Evolutionary conservation across 2,113 vertebrate genomes (phyloP), one percentile per base, ranked within the genome.

Genomic region (Pseudorhombus dupliciocellatus): DNA sequence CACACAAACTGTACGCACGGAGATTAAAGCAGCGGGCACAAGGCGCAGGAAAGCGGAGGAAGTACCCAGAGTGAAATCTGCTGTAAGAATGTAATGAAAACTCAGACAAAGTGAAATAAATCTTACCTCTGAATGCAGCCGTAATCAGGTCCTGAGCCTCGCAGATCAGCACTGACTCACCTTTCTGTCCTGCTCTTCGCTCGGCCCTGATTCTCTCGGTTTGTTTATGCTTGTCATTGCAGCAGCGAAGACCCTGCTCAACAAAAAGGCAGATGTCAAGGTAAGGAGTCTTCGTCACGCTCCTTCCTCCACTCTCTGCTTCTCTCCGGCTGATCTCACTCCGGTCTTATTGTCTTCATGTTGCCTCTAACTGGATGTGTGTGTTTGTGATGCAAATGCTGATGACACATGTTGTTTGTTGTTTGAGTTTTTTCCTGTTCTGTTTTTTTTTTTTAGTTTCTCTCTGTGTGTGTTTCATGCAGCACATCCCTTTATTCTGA

Each of bases 231-330:
- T 83, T 87, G 56, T 85, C 70, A 66, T 80, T 88, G 64, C 88
- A 91, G 88, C 89, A 91, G 90, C 90, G 59, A 91, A 91, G 88
- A 84, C 83, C 30, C 70, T 92, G 80, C 91, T 92, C 74, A 92
- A 92, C 88, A 92, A 92, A 79, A 92, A 92, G 86, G 90, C 88
- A 28, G 91, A 92, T 53, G 91, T 92, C 37, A 92, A 92, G 91
- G 91, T 92, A 87, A 88, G 87, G 87, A 15, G 7, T 65, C 50
- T 20, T 44, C 50, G 21, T 44, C 54, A 21, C 5, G 24, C 30
- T 55, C 5, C 2, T 25, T 22, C n/a, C 21, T 60, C 0, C 9
- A 6, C 57, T 67, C 0, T 69, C 66, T 51, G 18, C 42, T 26
- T 81, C 22, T 53, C 15, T 57, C 30, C n/a, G n/a, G 8, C 25